These are phyloP conservation scores for Gymnogyps californianus DNA, from an alignment of 2,113 vertebrate species.

Conservation along the genomic window DNA sequence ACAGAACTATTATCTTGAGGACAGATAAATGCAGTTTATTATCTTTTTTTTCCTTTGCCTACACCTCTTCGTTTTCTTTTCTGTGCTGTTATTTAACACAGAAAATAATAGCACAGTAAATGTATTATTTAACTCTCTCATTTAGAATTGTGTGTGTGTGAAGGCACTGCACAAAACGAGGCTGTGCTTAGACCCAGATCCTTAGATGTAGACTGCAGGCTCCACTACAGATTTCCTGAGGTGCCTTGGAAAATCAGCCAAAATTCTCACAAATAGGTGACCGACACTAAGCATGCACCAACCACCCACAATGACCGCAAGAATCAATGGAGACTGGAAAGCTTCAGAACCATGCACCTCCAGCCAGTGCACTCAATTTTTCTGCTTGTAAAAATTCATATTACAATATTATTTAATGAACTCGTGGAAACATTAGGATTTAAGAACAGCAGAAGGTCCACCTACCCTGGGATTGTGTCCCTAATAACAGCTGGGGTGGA, in stretches of 20 bases:
- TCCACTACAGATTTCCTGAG: background rate
- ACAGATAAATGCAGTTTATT: constrained; percentile 35
- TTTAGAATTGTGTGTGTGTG: background rate
- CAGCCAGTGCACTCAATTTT: background rate
- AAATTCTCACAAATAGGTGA: background rate
- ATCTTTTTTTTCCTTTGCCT: constrained; percentile 36
- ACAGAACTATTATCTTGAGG: constrained; percentile 54
- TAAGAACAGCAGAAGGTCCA: background rate
- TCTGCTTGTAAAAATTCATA: background rate
- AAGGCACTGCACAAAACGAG: background rate
- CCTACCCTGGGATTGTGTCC: background rate
- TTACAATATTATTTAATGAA: background rate
- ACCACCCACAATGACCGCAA: background rate
- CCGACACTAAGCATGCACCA: background rate
- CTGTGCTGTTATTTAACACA: constrained; percentile 44
- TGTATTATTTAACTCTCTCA: constrained; percentile 25
- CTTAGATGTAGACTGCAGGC: background rate
- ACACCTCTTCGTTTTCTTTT: constrained; percentile 43
- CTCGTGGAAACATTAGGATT: background rate
- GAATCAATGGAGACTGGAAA: background rate
- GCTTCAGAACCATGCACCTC: background rate
- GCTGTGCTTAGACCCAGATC: background rate
- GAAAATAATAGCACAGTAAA: constrained; percentile 48
- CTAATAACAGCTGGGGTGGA: background rate
- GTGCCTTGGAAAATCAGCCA: background rate